These are phyloP conservation scores for Channa maculata DNA, from an alignment of 2,113 vertebrate genomes.

Conservation along the genomic window DNA sequence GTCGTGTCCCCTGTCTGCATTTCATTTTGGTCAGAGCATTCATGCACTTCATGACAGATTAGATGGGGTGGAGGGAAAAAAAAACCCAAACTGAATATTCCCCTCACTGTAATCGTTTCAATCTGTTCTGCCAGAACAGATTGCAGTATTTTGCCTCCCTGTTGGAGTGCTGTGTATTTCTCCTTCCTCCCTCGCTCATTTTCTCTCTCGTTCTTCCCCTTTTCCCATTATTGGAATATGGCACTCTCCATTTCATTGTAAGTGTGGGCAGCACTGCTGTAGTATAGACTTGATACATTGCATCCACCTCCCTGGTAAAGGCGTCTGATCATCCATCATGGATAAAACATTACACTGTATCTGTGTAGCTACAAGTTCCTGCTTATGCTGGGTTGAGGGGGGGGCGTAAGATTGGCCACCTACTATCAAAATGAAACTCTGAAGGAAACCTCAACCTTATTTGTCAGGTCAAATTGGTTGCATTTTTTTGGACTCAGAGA, in stretches of 20 bases:
- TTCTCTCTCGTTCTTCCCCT: constrained; percentile 32
- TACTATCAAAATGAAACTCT: constrained; percentile 67
- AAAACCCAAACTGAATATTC: constrained; percentile 65
- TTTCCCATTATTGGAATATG: constrained; percentile 58
- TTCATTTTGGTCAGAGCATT: constrained; percentile 45
- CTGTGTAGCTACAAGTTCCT: constrained; percentile 33
- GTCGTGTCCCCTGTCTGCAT: constrained; percentile 1
- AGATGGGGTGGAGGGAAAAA: constrained; percentile 16
- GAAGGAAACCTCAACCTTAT: constrained; percentile 37
- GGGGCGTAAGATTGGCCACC: constrained; percentile 52
- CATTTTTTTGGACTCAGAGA: constrained; percentile 33
- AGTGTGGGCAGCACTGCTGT: constrained; percentile 43
- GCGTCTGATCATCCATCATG: constrained; percentile 58
- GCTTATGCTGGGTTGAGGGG: constrained; percentile 29
- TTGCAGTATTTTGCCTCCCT: constrained; percentile 74
- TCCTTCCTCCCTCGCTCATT: constrained; percentile 40
- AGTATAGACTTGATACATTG: constrained; percentile 30
- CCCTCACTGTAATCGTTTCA: constrained; percentile 75
- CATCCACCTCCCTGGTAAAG: constrained; percentile 37
- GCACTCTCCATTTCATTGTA: constrained; percentile 70
- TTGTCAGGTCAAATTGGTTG: constrained; percentile 52
- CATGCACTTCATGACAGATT: constrained; percentile 58
- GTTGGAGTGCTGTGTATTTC: constrained; percentile 60
- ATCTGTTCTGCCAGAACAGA: constrained; percentile 76
- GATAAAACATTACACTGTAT: constrained; percentile 62